phyloP scores from a whole-genome alignment of 2,797 vertebrate species.

The Propithecus deckenii region DNA sequence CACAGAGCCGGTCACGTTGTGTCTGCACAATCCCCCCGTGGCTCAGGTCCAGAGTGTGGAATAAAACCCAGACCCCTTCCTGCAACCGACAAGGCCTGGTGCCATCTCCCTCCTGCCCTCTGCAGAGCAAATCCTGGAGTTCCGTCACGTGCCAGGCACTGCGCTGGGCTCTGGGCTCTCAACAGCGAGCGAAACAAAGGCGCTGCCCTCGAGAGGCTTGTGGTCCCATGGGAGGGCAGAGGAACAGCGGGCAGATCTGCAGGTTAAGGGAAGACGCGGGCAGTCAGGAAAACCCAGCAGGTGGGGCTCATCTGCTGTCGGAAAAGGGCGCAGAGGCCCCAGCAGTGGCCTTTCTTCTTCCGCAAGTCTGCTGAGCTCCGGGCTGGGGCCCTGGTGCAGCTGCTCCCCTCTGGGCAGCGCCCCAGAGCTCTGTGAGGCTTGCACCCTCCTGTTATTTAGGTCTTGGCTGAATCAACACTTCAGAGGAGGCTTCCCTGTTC shows the following conservation, averaged over 20 bases:
- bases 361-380: too few species aligned
- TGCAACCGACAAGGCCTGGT: neutral
- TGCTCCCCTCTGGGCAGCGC: too few species aligned
- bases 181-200: neutral
- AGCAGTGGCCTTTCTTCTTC: too few species aligned
- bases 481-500: too few species aligned
- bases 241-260: accelerated
- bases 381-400: too few species aligned
- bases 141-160: accelerated
- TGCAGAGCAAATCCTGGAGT: neutral
- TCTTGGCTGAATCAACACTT: too few species aligned
- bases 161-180: neutral
- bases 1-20: accelerated
- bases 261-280: neutral
- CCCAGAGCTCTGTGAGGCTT: too few species aligned
- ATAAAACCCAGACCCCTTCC: too few species aligned
- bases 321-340: neutral
- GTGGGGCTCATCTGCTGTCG: neutral
- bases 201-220: accelerated
- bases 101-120: too few species aligned
- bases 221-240: neutral
- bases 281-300: neutral
- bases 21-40: neutral
- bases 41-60: neutral
- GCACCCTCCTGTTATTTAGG: too few species aligned